phyloP scores from a whole-genome alignment of 2,888 invertebrate genomes.

The Drosophila mayaguana region DNA sequence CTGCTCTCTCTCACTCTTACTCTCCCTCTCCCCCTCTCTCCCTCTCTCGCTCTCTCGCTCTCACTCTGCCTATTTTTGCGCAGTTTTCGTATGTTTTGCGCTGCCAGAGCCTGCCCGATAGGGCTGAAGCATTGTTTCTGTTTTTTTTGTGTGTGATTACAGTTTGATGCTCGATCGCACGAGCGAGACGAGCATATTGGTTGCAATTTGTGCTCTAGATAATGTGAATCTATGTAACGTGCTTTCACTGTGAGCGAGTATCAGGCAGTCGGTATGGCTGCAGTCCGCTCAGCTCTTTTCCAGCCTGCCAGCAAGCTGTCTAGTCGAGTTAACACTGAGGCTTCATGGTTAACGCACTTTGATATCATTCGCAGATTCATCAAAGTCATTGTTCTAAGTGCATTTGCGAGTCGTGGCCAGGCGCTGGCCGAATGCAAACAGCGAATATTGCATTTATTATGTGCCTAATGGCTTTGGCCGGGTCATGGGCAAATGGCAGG shows the following conservation, averaged over 20 bases:
- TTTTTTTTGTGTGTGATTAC: slow-evolving; percentile 8
- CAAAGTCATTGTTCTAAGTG: slow-evolving; percentile 34
- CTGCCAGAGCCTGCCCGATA: slow-evolving; percentile 9
- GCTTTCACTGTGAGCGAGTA: background rate
- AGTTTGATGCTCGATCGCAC: background rate
- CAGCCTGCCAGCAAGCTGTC: slow-evolving; percentile 16
- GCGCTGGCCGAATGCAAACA: background rate
- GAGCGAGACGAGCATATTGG: background rate
- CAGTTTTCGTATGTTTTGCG: background rate
- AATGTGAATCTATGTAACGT: background rate
- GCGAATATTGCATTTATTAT: slow-evolving; percentile 31
- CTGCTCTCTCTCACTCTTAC: background rate
- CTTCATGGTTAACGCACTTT: slow-evolving; percentile 4
- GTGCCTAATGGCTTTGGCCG: slow-evolving; percentile 18
- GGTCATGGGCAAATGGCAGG: slow-evolving; percentile 17
- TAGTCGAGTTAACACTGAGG: slow-evolving; percentile 19
- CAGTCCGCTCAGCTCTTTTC: no score
- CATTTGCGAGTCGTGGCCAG: slow-evolving; percentile 11
- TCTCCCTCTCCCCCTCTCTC: background rate
- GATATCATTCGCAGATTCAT: slow-evolving; percentile 15
- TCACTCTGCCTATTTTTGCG: background rate
- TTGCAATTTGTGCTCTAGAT: background rate
- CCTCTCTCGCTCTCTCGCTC: background rate
- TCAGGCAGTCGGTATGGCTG: background rate
- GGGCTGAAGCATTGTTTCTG: slow-evolving; percentile 1